A percentile compares a stretch with the other conserved stretches of the same genome.
Conservation (phyloP, 2,113 vertebrate genomes). For the Pelecanoides urinatrix region DNA sequence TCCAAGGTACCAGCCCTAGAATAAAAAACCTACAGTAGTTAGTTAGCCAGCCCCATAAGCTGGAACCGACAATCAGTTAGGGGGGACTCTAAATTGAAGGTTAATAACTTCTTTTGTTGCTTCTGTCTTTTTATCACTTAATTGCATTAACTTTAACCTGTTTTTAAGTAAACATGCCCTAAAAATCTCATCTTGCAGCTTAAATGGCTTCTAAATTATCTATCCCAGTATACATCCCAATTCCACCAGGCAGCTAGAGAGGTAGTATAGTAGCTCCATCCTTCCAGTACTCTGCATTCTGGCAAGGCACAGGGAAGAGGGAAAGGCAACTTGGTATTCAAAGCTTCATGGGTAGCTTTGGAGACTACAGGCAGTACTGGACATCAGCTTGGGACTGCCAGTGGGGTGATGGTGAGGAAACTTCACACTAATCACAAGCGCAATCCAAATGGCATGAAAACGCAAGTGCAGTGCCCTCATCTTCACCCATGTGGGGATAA, state of each 20-base stretch:
- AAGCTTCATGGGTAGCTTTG: background rate
- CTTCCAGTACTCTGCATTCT: background rate
- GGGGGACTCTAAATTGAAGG: background rate
- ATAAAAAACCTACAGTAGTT: background rate
- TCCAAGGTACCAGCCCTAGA: background rate
- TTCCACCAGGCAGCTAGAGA: background rate
- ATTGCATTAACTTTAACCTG: background rate
- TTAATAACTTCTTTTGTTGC: background rate
- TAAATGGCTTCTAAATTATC: background rate
- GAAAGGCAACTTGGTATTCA: background rate
- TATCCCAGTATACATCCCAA: background rate
- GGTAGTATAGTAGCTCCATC: background rate
- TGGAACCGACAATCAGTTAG: background rate
- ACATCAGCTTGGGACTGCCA: background rate
- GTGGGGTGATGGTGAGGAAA: background rate
- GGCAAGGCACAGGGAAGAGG: background rate
- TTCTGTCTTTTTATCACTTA: background rate
- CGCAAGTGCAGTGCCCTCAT: background rate
- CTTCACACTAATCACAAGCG: background rate
- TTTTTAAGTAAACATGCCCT: background rate
- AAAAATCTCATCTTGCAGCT: background rate
- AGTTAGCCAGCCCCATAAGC: background rate
- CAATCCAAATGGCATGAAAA: background rate
- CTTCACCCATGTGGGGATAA: rapidly evolving
- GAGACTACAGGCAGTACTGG: background rate